These are phyloP conservation scores for Pogonognathellus flavescens DNA, from an alignment of 1,140 invertebrate species.

Conservation along the genomic window DNA sequence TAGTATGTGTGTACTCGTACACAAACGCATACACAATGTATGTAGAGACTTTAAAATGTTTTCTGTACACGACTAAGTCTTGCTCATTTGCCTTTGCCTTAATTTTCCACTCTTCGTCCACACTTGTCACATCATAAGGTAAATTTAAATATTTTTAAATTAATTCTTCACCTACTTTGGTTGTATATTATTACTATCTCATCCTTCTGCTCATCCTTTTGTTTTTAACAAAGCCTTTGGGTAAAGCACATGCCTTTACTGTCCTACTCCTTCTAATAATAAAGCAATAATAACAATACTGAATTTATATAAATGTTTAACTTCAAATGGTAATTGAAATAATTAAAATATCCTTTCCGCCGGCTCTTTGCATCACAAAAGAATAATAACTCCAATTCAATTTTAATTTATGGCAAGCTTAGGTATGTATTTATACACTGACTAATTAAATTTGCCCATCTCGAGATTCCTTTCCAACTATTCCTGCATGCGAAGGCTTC, in stretches of 20 bases:
- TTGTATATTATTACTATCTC: too few species aligned
- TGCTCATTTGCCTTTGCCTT: background rate
- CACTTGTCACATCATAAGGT: background rate
- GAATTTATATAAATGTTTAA: too few species aligned
- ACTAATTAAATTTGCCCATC: background rate
- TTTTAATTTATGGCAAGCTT: slow-evolving; percentile 19
- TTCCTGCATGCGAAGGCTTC: background rate
- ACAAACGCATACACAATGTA: background rate
- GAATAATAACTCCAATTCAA: background rate
- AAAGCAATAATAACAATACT: too few species aligned
- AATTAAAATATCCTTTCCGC: too few species aligned
- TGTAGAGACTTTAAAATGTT: slow-evolving; percentile 26
- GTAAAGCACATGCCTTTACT: too few species aligned
- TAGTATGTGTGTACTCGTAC: background rate
- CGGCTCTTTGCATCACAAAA: too few species aligned
- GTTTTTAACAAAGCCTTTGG: too few species aligned
- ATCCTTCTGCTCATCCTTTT: too few species aligned
- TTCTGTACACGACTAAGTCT: slow-evolving; percentile 51
- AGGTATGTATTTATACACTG: background rate
- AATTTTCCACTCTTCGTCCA: background rate
- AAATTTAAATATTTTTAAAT: background rate
- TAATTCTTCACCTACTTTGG: too few species aligned
- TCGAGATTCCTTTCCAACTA: too few species aligned
- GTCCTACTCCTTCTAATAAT: too few species aligned
- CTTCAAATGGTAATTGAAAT: too few species aligned